Base-by-base conservation (phyloP, 2,113 vertebrate genomes). In the Mesembrinibis cayennensis region DNA sequence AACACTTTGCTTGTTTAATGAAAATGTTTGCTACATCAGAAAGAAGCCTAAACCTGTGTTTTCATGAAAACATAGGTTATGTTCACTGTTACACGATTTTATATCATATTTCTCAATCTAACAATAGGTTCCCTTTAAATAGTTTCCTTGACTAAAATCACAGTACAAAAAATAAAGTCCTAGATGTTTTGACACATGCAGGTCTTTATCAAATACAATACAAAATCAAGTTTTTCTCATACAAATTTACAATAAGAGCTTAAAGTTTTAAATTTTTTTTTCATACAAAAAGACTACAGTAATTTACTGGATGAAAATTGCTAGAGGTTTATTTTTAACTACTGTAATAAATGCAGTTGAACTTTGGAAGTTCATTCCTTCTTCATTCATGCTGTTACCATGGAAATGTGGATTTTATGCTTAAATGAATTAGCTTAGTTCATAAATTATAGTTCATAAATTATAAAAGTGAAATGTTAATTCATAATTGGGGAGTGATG, bases 301-400 rank as follows among this genome's bases (percentile, higher is more conserved):
- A 56, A 85, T 95, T 96, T 95, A 44, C 89, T 92, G 16, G 32
- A 72, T 94, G 65, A 74, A 74, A 94, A 92, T 69, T 82, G n/a
- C 63, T 92, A 67, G 47, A 87, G 85, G 70, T 84, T 93, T 94
- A 90, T 97, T 97, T 96, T 93, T 92, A 90, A 97, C 70, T 95
- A 74, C 44, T 95, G 90, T 89, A 79, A 93, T 93, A 95, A 95
- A 94, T 92, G 94, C 88, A 88, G 13, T 89, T 96, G 85, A 97
- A 94, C 91, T 93, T 89, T 77, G 76, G 70, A 95, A 90, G 66
- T 87, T 94, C 63, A 8, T 82, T 94, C 69, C 62, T 89, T 80
- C 84, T 96, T 94, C 96, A 94, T 97, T 97, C 92, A 97, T 93
- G 78, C 81, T 93, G 95, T 97, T 97, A 85, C 97, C 95, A 96